Evolutionary conservation across 2,888 invertebrate genomes (phyloP), one percentile per base, ranked within the genome.

Genomic region (Noctua fimbriata): DNA sequence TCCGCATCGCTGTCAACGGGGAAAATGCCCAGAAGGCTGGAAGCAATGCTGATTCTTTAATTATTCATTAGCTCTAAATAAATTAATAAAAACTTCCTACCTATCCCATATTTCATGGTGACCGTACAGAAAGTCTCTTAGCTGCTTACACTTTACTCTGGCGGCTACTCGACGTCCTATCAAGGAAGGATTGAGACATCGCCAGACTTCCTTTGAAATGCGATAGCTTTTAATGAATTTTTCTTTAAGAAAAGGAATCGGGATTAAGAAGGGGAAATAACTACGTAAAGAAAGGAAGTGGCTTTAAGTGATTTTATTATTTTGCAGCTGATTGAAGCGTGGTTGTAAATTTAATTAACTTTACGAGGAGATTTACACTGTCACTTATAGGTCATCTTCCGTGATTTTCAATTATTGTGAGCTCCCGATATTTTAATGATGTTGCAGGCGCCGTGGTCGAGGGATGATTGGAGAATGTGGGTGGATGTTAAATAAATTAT

Each of bases 171-270:
- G 78, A 78, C 65, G 71, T 78, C 76, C 79, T 84, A 89, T 83
- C 83, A 83, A 73, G 79, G 86, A 90, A 88, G 86, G 86, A 86
- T 90, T 89, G 84, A 88, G 82, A 82, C 79, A 82, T 83, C 80
- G 74, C 32, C 67, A 81, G 87, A 77, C 76, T 87, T 81, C 81
- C 85, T 86, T 89, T 78, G 76, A 86, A 72, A 82, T 36, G 65
- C 65, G 82, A 87, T 80, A 78, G 82, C 76, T 79, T 82, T 85
- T 86, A 89, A 89, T 90, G 83, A 89, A 79, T 86, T 90, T 90
- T 87, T 83, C 83, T 78, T 80, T 28, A 82, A 71, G 78, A 82
- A 86, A 79, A 79, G 78, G 71, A 81, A 78, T 66, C n/a, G 14
- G 55, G 74, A 87, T 89, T 79, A 73, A 32, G 55, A 36, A n/a